Percentiles rank a stretch among this genome's conserved stretches.
These are phyloP conservation scores for Melitaea cinxia DNA, from an alignment of 1,140 invertebrate species.

Conservation along the genomic window DNA sequence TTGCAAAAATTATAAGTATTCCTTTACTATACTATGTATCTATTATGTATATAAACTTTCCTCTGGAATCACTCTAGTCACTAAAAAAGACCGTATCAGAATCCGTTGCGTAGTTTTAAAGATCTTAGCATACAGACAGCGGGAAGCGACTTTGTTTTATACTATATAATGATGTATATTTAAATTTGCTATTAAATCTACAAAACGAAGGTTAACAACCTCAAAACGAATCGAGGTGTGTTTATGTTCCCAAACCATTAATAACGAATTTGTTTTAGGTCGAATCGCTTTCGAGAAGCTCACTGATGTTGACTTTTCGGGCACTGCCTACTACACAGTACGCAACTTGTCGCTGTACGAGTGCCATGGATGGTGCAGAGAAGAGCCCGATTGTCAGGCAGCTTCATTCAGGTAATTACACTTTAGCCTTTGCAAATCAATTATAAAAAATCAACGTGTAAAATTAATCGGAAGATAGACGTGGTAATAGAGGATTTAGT, in stretches of 20 bases:
- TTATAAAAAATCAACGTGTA: no score
- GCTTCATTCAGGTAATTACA: constrained; percentile 88
- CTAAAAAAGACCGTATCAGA: no score
- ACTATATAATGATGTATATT: not conserved
- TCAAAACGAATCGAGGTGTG: not conserved
- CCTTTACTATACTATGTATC: no score
- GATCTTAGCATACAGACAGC: no score
- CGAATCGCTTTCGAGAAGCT: constrained; percentile 96
- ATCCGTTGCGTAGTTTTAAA: no score
- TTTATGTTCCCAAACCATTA: constrained; percentile 12
- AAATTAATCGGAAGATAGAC: no score
- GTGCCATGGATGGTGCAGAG: constrained; percentile 96
- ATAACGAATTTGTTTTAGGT: constrained; percentile 77
- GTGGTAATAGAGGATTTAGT: no score
- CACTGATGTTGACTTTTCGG: constrained; percentile 94
- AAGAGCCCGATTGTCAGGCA: constrained; percentile 94
- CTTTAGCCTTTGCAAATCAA: not conserved
- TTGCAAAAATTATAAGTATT: no score
- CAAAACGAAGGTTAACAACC: not conserved
- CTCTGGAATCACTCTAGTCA: no score
- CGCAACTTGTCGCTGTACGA: constrained; percentile 96
- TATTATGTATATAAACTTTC: no score
- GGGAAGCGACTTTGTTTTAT: no score
- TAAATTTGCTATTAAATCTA: not conserved
- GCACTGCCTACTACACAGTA: constrained; percentile 95